A percentile compares a stretch with the other conserved stretches of the same genome.
Conservation (phyloP, 92 coral and sea anemone genomes). For the Phenganax marumi region DNA sequence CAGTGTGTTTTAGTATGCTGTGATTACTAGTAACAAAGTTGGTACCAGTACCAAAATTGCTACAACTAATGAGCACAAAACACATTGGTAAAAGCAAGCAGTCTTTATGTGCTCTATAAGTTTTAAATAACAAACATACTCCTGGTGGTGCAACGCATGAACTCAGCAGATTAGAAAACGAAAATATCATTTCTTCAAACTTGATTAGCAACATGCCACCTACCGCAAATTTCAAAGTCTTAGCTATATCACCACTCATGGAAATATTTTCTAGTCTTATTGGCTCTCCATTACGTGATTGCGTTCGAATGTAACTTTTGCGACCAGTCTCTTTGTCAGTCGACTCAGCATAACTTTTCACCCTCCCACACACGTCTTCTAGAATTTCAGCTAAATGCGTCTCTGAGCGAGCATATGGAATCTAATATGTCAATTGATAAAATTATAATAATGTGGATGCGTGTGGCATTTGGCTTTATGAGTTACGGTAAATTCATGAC, state of each 20-base stretch:
- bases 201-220: slow-evolving; percentile 9
- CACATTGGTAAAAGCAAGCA: too few relatives aligned
- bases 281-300: slow-evolving; percentile 84
- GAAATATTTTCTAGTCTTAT: slow-evolving; percentile 83
- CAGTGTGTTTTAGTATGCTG: too few relatives aligned
- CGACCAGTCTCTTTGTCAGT: slow-evolving; percentile 80
- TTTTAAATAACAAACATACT: too few relatives aligned
- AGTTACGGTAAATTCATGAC: neutral
- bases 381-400: slow-evolving; percentile 87
- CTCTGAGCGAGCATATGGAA: slow-evolving; percentile 91
- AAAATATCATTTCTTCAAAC: neutral
- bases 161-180: neutral
- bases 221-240: slow-evolving; percentile 82
- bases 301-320: slow-evolving; percentile 76
- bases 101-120: too few relatives aligned
- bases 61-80: too few relatives aligned
- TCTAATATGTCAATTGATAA: slow-evolving; percentile 45
- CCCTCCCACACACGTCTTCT: slow-evolving; percentile 81
- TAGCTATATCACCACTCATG: slow-evolving; percentile 87
- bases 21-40: too few relatives aligned
- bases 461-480: neutral
- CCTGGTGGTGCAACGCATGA: too few relatives aligned
- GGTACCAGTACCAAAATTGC: too few relatives aligned
- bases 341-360: slow-evolving; percentile 91
- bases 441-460: neutral